Percentiles rank a stretch among this genome's conserved stretches.
Conservation (phyloP, 2,113 vertebrate genomes). For the Callaeas wilsoni region DNA sequence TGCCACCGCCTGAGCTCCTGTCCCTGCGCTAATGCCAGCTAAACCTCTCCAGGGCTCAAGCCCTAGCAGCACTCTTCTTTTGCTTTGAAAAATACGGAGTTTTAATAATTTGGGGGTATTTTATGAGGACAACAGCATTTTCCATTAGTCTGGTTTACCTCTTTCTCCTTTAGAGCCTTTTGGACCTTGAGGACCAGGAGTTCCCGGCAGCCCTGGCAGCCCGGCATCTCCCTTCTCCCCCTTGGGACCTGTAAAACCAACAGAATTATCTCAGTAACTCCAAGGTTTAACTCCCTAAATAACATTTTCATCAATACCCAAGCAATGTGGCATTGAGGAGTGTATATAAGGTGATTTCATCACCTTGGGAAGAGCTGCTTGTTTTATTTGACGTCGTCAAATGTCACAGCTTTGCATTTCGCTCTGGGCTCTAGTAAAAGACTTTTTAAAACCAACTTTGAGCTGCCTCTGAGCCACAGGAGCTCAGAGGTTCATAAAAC, state of each 20-base stretch:
- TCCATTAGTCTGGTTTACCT: conserved; percentile 66
- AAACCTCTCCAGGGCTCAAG: not conserved
- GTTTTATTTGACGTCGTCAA: not conserved
- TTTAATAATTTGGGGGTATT: not conserved
- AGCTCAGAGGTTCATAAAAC: not conserved
- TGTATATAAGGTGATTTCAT: not conserved
- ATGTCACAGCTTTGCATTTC: not conserved
- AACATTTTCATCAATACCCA: not conserved
- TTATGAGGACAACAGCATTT: not conserved
- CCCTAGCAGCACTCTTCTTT: not conserved
- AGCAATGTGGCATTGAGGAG: not conserved
- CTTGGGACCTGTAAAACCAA: conserved; percentile 72
- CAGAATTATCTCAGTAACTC: not conserved
- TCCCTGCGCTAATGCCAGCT: not conserved
- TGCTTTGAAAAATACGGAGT: not conserved
- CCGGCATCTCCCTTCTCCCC: conserved; percentile 84
- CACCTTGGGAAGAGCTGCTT: not conserved
- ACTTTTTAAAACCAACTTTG: not conserved
- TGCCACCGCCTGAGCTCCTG: not conserved
- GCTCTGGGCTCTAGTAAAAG: not conserved
- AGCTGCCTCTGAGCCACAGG: not conserved
- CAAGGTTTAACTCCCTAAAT: not conserved
- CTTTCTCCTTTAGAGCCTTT: conserved; percentile 85
- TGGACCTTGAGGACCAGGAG: conserved; percentile 68
- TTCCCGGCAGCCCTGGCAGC: conserved; percentile 74